Evolutionary conservation across 2,797 vertebrate species (phyloP).

Genomic region (Sebastes matsubarae): DNA sequence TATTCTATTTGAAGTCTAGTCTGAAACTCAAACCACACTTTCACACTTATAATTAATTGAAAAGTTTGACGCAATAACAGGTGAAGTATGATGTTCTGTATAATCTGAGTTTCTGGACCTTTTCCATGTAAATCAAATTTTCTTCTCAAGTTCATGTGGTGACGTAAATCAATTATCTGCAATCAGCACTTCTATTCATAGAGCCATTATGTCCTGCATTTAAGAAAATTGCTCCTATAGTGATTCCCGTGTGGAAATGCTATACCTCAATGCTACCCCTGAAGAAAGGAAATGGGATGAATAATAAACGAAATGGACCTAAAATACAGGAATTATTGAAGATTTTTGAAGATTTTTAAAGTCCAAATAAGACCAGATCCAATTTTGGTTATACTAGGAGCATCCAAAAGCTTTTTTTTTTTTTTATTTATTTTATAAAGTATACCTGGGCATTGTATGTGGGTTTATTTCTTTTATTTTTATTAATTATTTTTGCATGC

Average conservation of each 20-base stretch:
- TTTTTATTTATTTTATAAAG: too few species aligned
- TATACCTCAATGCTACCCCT: neutral
- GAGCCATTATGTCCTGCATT: neutral
- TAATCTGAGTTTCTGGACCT: neutral
- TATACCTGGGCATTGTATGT: too few species aligned
- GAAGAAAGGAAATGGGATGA: neutral
- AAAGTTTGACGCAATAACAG: neutral
- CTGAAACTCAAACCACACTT: constrained; percentile 1
- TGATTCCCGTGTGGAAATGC: neutral
- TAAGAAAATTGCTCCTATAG: neutral
- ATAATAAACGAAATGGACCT: neutral
- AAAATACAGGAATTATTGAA: too few species aligned
- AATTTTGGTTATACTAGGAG: too few species aligned
- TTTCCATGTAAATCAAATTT: neutral
- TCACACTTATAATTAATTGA: neutral
- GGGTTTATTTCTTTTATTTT: too few species aligned
- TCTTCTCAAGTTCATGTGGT: neutral
- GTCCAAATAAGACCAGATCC: too few species aligned
- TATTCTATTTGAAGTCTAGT: neutral
- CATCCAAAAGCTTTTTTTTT: too few species aligned
- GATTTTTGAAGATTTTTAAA: too few species aligned
- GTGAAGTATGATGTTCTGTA: neutral
- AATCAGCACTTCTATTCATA: constrained; percentile 5
- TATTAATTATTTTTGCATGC: too few species aligned
- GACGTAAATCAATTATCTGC: neutral